Evolutionary conservation across 1,140 invertebrate species (phyloP).

Genomic region (Diorhabda sublineata): DNA sequence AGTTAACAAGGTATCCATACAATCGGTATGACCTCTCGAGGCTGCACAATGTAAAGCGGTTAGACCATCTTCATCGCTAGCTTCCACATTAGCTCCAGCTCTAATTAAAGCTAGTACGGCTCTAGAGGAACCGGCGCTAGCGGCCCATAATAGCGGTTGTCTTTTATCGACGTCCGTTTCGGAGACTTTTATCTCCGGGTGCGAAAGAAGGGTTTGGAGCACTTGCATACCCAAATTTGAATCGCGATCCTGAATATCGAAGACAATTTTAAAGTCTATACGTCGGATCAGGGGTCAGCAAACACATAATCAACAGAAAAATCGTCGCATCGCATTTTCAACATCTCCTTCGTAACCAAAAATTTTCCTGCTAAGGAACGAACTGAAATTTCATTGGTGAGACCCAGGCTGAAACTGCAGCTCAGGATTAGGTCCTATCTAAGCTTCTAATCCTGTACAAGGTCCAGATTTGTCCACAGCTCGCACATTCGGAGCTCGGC

Average conservation of each 20-base stretch:
- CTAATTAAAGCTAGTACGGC: constrained; percentile 83
- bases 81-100: constrained; percentile 74
- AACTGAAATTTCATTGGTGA: too few relatives aligned
- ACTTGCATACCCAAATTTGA: constrained; percentile 69
- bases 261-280: too few relatives aligned
- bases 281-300: too few relatives aligned
- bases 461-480: too few relatives aligned
- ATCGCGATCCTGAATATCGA: constrained; percentile 36
- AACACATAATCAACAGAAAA: too few relatives aligned
- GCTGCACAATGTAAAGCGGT: constrained; percentile 94
- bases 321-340: too few relatives aligned
- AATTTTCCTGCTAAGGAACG: too few relatives aligned
- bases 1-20: constrained; percentile 85
- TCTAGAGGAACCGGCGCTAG: constrained; percentile 89
- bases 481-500: too few relatives aligned
- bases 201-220: constrained; percentile 75
- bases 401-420: too few relatives aligned
- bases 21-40: constrained; percentile 88
- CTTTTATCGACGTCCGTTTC: constrained; percentile 86
- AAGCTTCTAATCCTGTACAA: too few relatives aligned
- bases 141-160: constrained; percentile 93
- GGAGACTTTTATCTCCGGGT: constrained; percentile 73
- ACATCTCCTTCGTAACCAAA: too few relatives aligned
- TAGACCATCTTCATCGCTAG: constrained; percentile 76
- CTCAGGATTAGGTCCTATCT: too few relatives aligned